Evolutionary conservation across 2,113 vertebrate genomes (phyloP), one percentile per base, ranked within the genome.

Genomic region (Circaetus gallicus): DNA sequence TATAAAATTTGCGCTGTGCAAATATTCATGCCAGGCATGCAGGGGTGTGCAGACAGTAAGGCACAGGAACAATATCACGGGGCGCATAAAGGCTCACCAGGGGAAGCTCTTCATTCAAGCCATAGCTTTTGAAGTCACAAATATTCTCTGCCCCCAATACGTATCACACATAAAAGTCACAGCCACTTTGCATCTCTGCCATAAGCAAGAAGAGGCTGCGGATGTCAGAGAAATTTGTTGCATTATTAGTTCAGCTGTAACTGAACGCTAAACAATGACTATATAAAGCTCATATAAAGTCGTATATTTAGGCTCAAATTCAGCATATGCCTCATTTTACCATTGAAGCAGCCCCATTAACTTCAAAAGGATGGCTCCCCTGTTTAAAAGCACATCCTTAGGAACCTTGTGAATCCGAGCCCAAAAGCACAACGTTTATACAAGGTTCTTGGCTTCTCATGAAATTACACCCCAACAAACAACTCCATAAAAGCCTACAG

Each of bases 31-130:
- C 20, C 79, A 18, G 66, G 67, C 62, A 17, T 1, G 58, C 38
- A 10, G 43, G 42, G 69, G 20, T 10, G 36, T 4, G 72, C 31
- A 19, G 71, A 47, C 45, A 7, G 28, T 2, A 5, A 5, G 74
- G 84, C 5, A 7, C 53, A 3, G 71, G 55, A 31, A 26, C 22
- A 2, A 3, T 1, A 9, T 10, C 65, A 4, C 4, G 1, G 62
- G 52, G 31, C 1, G 16, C 55, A 6, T 4, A 16, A 66, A 21
- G 25, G 50, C 52, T 65, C 73, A 26, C 24, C 2, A 0, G 59
- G 50, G 50, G 34, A 56, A 77, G 18, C 32, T 29, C 53, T 25
- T 28, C 52, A 4, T 17, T 42, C 36, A 13, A 53, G 45, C 10
- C 32, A 7, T 0, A 31, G 89, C n/a, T 36, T 42, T 15, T 13